Evolutionary conservation across 2,797 vertebrate genomes (phyloP), one percentile per base, ranked within the genome.

Genomic region (Benthosema pterotum): DNA sequence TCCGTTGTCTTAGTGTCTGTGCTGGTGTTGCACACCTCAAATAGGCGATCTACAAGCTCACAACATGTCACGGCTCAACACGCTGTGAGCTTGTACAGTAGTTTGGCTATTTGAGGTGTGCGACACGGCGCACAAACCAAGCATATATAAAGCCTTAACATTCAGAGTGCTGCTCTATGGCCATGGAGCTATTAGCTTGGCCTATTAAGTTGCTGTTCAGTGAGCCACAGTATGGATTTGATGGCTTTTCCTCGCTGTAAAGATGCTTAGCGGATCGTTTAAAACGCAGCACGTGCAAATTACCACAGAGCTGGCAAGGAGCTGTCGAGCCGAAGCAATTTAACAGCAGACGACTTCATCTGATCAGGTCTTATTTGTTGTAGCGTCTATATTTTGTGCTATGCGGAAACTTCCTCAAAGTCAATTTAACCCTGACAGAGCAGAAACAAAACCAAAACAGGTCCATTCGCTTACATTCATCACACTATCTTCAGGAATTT

Each of bases 251-350:
- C 58, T 17, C 52, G 25, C 11, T 32, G 22, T 19, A 78, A 82
- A 86, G 74, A 76, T 63, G 78, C 82, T 87, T 80, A 77, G 82
- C 59, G 42, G 77, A 80, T 85, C 73, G 63, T 75, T 83, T 85
- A 85, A 86, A 89, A 83, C 63, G 80, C 82, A 81, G 65, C 67
- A 57, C 78, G 79, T 84, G 82, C 79, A 86, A 84, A 87, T 87
- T 61, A 77, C 80, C 52, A 74, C 58, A 28, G 75, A 74, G 65
- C 72, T 54, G 71, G 66, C 67, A 74, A 63, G 72, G 66, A 72
- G 72, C 54, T 50, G 43, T 11, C n/a, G 19, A 59, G 57, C 57
- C 19, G 16, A 22, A 16, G 61, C 75, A 56, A 71, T 77, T 80
- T 78, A 79, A 80, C 71, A 71, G 28, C 53, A 80, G 58, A 52